A percentile compares a stretch with the other conserved stretches of the same genome.
Evolutionary conservation across 2,113 vertebrate genomes (phyloP).

Genomic region (Dendropsophus ebraccatus): DNA sequence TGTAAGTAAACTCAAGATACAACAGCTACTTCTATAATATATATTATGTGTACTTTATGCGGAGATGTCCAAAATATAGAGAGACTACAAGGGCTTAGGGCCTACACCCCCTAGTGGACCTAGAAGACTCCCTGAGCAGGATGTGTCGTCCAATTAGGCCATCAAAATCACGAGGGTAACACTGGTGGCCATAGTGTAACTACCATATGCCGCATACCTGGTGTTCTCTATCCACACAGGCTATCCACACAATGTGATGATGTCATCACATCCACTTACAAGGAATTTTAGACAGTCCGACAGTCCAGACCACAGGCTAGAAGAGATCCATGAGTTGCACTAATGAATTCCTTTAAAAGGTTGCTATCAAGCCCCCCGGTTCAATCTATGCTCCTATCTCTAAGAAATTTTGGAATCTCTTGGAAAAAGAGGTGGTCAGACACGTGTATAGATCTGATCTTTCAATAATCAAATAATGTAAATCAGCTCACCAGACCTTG

Average conservation of each 20-base stretch:
- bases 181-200: not conserved
- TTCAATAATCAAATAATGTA: too few relatives aligned
- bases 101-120: too few relatives aligned
- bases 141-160: not conserved
- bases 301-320: not conserved
- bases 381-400: too few relatives aligned
- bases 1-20: constrained; percentile 73
- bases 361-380: too few relatives aligned
- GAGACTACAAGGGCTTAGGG: too few relatives aligned
- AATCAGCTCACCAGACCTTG: too few relatives aligned
- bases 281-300: not conserved
- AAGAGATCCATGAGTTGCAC: too few relatives aligned
- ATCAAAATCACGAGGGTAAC: not conserved
- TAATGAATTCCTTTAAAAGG: too few relatives aligned
- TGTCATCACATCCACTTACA: not conserved
- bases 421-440: too few relatives aligned
- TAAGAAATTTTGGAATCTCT: too few relatives aligned
- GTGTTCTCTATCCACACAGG: not conserved
- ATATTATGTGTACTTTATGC: not conserved
- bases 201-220: not conserved
- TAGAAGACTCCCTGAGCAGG: not conserved
- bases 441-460: too few relatives aligned
- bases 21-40: not conserved
- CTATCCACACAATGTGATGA: not conserved
- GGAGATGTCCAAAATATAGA: too few relatives aligned